Evolutionary conservation across 2,797 vertebrate genomes (phyloP).

Genomic region (Mionectes olivaceus): DNA sequence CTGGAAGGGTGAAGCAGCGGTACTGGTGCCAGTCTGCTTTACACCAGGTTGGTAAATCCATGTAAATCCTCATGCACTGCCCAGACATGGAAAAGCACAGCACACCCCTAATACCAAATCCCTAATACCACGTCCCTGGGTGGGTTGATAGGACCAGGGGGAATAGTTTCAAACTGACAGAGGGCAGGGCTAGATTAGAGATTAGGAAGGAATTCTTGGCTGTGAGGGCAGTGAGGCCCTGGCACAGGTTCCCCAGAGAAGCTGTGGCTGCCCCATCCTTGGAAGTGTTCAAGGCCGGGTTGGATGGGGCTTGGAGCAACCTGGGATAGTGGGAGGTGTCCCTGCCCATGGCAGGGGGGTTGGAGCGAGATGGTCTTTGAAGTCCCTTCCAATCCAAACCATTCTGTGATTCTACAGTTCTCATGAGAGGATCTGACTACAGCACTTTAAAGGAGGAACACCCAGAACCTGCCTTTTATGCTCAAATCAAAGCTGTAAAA

Average conservation of each 20-base stretch:
- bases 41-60: rapidly evolving
- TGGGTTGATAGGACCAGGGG: background rate
- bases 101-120: background rate
- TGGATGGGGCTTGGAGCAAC: rapidly evolving
- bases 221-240: background rate
- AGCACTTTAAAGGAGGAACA: background rate
- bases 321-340: background rate
- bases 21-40: background rate
- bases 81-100: background rate
- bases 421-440: background rate
- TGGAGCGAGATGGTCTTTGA: background rate
- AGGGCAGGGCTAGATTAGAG: background rate
- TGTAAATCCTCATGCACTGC: background rate
- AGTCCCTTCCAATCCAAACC: background rate
- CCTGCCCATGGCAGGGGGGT: background rate
- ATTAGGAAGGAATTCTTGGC: background rate
- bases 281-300: background rate
- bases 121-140: background rate
- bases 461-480: background rate
- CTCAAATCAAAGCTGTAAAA: background rate
- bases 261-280: background rate
- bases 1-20: background rate
- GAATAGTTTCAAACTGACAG: background rate
- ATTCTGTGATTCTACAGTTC: background rate
- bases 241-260: background rate